phyloP scores from a whole-genome alignment of 2,113 vertebrate species.

The Anas platyrhynchos region DNA sequence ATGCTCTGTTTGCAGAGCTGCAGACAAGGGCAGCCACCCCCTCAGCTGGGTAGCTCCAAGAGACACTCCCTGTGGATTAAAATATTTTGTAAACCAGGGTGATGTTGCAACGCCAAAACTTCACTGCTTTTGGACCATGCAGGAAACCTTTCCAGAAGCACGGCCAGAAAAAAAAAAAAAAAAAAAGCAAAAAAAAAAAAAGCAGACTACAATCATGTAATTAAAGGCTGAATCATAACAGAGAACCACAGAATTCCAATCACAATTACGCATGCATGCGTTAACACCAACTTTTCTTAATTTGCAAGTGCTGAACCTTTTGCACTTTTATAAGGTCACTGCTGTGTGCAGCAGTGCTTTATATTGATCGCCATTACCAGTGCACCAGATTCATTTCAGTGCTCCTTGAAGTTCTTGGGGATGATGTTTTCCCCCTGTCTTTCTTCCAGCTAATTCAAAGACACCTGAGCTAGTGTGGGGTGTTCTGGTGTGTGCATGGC shows the following conservation, averaged over 20 bases:
- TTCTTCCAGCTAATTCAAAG: neutral
- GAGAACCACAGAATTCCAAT: neutral
- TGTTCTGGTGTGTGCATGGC: rapidly evolving
- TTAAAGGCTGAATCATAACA: constrained; percentile 42
- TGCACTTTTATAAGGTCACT: neutral
- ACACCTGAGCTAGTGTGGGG: neutral
- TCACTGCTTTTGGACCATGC: neutral
- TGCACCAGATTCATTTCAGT: neutral
- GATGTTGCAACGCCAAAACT: constrained; percentile 11
- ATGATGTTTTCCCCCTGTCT: neutral
- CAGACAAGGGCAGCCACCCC: neutral
- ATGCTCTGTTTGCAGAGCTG: neutral
- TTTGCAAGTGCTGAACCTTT: neutral
- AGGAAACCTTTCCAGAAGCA: constrained; percentile 28
- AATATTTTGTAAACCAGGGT: neutral
- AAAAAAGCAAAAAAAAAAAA: neutral
- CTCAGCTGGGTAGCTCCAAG: neutral
- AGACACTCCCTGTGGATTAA: neutral
- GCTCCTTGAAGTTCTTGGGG: neutral
- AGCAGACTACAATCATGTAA: neutral
- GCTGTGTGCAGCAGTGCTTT: neutral
- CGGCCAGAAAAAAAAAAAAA: neutral
- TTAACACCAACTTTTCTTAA: neutral
- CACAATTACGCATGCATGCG: neutral
- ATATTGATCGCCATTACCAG: neutral